Evolutionary conservation across 92 coral and sea anemone species (phyloP).

Genomic region (Porites rus): DNA sequence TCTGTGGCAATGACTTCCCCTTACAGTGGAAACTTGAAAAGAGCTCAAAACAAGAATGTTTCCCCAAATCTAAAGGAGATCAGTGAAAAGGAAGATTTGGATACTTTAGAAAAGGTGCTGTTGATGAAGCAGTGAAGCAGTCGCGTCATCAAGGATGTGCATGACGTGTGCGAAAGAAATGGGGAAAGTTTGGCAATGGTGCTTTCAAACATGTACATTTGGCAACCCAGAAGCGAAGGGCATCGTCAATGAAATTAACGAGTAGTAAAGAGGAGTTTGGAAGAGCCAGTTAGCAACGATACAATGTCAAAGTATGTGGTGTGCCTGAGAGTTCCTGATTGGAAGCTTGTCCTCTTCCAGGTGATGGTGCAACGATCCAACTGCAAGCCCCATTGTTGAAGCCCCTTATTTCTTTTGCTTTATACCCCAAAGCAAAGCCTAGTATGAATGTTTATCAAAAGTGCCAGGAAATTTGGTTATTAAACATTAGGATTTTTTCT

Average conservation of each 20-base stretch:
- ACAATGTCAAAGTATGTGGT: constrained; percentile 9
- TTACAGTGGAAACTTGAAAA: not conserved
- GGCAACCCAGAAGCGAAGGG: constrained; percentile 19
- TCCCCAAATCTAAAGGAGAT: constrained; percentile 34
- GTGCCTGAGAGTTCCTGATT: constrained; percentile 14
- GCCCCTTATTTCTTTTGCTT: not conserved
- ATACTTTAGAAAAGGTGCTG: constrained; percentile 20
- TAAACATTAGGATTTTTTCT: no score
- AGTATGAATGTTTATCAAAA: no score
- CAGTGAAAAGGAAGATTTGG: not conserved
- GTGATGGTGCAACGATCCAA: not conserved
- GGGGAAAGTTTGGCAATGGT: constrained; percentile 11
- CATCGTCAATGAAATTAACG: constrained; percentile 1
- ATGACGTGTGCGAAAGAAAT: not conserved
- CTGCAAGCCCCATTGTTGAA: not conserved
- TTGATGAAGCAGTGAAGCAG: constrained; percentile 2
- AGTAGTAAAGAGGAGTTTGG: not conserved
- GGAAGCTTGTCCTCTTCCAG: not conserved
- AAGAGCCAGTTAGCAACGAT: constrained; percentile 3
- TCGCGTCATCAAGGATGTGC: not conserved
- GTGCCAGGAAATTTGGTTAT: no score
- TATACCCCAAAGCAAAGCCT: no score
- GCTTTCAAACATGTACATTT: constrained; percentile 19
- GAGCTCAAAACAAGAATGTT: not conserved
- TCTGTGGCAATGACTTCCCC: not conserved